phyloP scores from a whole-genome alignment of 2,888 invertebrate species.

The Ischnura elegans region DNA sequence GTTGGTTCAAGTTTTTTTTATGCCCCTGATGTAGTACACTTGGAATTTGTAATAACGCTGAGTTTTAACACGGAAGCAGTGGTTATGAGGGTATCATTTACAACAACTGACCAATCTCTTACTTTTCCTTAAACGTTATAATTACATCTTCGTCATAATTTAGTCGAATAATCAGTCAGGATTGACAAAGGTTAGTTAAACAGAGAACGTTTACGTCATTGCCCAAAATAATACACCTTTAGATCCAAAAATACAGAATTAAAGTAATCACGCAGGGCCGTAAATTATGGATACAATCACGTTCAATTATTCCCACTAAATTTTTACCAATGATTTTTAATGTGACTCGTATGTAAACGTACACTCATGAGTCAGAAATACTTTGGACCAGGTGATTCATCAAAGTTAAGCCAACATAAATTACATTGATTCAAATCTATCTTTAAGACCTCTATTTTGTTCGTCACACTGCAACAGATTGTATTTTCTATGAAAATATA shows the following conservation, averaged over 20 bases:
- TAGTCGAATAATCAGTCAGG: not conserved
- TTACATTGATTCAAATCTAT: not conserved
- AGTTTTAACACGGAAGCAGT: slow-evolving; percentile 3
- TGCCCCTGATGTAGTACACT: not conserved
- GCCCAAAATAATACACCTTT: too few species aligned
- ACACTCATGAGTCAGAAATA: not conserved
- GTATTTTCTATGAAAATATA: slow-evolving; percentile 60
- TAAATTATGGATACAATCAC: too few species aligned
- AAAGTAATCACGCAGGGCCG: too few species aligned
- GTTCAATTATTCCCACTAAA: too few species aligned
- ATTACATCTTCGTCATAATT: not conserved
- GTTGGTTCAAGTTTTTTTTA: not conserved
- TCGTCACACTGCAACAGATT: slow-evolving; percentile 31
- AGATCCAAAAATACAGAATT: too few species aligned
- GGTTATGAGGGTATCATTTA: not conserved
- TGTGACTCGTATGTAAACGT: not conserved
- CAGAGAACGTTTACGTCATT: not conserved
- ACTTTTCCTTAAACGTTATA: not conserved
- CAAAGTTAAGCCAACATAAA: not conserved
- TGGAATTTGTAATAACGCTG: not conserved
- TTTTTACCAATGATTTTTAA: too few species aligned
- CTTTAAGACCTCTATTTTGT: not conserved
- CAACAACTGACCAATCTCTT: not conserved
- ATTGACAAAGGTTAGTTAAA: not conserved
- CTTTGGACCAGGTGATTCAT: not conserved